Evolutionary conservation across 1,140 invertebrate genomes (phyloP).

Genomic region (Diabrotica undecimpunctata): DNA sequence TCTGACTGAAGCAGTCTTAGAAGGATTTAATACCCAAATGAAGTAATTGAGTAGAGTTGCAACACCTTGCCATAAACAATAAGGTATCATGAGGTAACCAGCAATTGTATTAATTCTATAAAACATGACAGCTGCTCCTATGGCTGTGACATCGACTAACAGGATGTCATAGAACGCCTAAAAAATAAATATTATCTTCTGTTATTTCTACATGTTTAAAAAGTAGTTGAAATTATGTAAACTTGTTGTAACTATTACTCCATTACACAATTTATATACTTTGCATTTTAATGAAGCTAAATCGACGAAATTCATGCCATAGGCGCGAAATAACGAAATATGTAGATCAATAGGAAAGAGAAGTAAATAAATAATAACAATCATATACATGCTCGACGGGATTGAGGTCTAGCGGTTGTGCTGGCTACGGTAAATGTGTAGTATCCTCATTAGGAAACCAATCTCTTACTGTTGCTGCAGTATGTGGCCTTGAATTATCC

Average conservation of each 20-base stretch:
- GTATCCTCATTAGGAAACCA: no score
- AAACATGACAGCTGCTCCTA: constrained; percentile 63
- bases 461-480: no score
- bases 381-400: no score
- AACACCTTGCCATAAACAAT: constrained; percentile 73
- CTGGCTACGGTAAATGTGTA: no score
- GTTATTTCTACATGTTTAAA: background rate
- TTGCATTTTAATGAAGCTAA: background rate
- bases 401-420: no score
- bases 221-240: background rate
- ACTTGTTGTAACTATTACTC: background rate
- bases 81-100: constrained; percentile 70
- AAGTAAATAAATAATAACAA: no score
- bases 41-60: constrained; percentile 64
- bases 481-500: no score
- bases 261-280: background rate
- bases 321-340: no score
- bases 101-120: constrained; percentile 65
- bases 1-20: constrained; percentile 23
- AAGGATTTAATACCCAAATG: constrained; percentile 52
- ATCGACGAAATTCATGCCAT: no score
- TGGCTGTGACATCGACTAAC: constrained; percentile 60
- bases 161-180: constrained; percentile 71
- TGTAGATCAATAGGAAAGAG: no score
- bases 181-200: constrained; percentile 36